Conservation (phyloP, 2,888 invertebrate genomes). For the Stenoptilia bipunctidactyla region DNA sequence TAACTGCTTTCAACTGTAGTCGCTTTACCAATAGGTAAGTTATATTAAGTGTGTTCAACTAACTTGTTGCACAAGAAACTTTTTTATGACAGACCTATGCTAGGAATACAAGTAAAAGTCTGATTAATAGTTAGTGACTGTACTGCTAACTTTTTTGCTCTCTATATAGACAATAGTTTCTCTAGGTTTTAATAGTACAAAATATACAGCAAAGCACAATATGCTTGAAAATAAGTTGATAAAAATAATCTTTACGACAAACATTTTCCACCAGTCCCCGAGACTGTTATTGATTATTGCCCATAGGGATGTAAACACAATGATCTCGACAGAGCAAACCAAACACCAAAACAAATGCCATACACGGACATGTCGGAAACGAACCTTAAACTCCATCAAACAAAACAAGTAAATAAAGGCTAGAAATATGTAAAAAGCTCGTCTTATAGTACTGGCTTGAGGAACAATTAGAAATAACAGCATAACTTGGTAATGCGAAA, state of each 20-base stretch:
- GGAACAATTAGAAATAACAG: constrained; percentile 76
- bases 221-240: constrained; percentile 71
- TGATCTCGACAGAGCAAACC: constrained; percentile 76
- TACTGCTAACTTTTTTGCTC: constrained; percentile 10
- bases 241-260: constrained; percentile 73
- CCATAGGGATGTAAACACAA: constrained; percentile 80
- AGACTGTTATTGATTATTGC: constrained; percentile 51
- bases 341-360: constrained; percentile 79
- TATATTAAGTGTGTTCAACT: too few relatives aligned
- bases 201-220: constrained; percentile 74
- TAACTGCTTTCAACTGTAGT: too few relatives aligned
- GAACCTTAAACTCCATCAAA: constrained; percentile 83
- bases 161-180: constrained; percentile 61
- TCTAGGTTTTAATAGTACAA: constrained; percentile 73
- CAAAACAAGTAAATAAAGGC: constrained; percentile 82
- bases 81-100: too few relatives aligned
- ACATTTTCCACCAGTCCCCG: constrained; percentile 79
- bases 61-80: too few relatives aligned
- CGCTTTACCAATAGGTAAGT: too few relatives aligned
- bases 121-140: too few relatives aligned
- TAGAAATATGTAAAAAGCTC: constrained; percentile 76
- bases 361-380: constrained; percentile 78
- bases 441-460: constrained; percentile 65
- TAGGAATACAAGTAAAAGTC: too few relatives aligned
- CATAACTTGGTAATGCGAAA: constrained; percentile 76